Percentiles rank a stretch among this genome's conserved stretches.
These are phyloP conservation scores for Esperia sulphurella DNA, from an alignment of 2,888 invertebrate species.

Conservation along the genomic window DNA sequence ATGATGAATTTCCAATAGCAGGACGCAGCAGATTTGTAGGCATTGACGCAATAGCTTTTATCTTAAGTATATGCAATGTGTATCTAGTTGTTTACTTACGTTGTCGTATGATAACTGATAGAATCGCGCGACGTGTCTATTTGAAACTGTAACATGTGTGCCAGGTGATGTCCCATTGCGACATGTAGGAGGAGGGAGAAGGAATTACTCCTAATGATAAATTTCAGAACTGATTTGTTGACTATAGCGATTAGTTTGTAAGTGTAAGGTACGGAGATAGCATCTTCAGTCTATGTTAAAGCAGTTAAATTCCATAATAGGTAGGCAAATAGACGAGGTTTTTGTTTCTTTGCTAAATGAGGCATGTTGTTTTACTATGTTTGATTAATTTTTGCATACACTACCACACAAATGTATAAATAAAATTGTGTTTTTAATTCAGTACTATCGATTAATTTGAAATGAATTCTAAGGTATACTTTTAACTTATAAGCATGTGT, in stretches of 20 bases:
- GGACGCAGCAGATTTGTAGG: not conserved
- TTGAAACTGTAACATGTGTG: not conserved
- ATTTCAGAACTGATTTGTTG: constrained; percentile 66
- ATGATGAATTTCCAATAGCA: not conserved
- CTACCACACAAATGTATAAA: not conserved
- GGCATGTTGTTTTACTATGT: constrained; percentile 22
- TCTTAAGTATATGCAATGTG: not conserved
- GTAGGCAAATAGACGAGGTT: not conserved
- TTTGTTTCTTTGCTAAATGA: constrained; percentile 30
- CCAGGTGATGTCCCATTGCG: not conserved
- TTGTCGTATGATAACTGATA: not conserved
- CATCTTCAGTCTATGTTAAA: not conserved
- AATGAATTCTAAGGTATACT: too few species aligned
- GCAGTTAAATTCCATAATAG: not conserved
- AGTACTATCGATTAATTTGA: too few species aligned
- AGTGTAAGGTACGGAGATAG: constrained; percentile 45
- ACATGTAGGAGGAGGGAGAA: constrained; percentile 22
- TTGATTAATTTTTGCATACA: not conserved
- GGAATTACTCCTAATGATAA: constrained; percentile 34
- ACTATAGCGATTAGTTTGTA: constrained; percentile 53
- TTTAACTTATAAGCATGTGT: too few species aligned
- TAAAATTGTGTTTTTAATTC: too few species aligned
- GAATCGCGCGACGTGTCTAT: not conserved
- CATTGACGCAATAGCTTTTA: too few species aligned
- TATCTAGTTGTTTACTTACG: not conserved